Evolutionary conservation across 2,888 invertebrate genomes (phyloP), one percentile per base, ranked within the genome.

Genomic region (Archips crataeganus): DNA sequence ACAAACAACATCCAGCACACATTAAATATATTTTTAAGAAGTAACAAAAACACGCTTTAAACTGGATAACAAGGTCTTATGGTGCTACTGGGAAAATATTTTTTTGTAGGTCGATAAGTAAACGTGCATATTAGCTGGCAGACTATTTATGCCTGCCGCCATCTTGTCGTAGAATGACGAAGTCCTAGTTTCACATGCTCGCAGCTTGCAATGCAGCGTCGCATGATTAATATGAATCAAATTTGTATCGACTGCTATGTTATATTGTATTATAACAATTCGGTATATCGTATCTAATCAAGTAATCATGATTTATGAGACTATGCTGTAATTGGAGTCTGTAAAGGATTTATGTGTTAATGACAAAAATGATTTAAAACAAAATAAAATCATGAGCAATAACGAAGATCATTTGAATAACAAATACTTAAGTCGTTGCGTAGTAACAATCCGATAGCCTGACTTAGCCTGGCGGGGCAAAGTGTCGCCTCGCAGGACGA

Each of bases 161-260:
- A 93, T 93, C 90, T 93, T 93, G 92, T 91, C 85, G 86, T 87
- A 83, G 82, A 87, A 86, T 90, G 89, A 90, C 86, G 87, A 90
- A 90, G 90, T 89, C 83, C 71, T 63, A 74, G 71, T 71, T 71
- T 75, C 66, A 71, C 74, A 74, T 66, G 42, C 49, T 60, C 45
- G 23, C 47, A 63, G 45, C 15, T 59, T 60, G 71, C 66, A 67
- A 51, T 57, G 32, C 57, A 66, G 34, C 67, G 32, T 59, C 34
- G 59, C 15, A 39, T 63, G 63, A 59, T 60, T 36, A 9, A 23
- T 13, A 60, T 6, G 8, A 60, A 36, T 60, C 36, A 13, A 57
- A 57, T 36, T 39, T 36, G 34, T 60, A 36, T 32, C 34, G n/a
- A 60, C 49, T 32, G 32, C n/a, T 36, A 60, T 60, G 34, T 8